phyloP scores from a whole-genome alignment of 2,888 invertebrate genomes.

The Tolmerus cingulatus region DNA sequence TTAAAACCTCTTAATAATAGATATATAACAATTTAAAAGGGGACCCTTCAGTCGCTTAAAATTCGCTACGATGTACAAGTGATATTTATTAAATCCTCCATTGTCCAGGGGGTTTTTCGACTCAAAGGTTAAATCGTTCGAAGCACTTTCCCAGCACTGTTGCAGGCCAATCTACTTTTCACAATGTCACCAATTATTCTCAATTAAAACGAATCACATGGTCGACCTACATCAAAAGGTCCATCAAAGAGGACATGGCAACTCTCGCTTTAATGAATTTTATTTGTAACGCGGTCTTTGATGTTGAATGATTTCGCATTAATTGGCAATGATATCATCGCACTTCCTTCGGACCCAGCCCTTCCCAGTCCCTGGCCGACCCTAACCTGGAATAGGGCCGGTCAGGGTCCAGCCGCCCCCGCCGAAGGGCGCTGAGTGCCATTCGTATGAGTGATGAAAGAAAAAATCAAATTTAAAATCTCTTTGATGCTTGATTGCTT shows the following conservation, averaged over 20 bases:
- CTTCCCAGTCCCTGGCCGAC: not conserved
- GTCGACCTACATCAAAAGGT: slow-evolving; percentile 28
- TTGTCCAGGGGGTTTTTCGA: not conserved
- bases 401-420: not conserved
- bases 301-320: slow-evolving; percentile 32
- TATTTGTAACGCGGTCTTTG: slow-evolving; percentile 31
- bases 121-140: not conserved
- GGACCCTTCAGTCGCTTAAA: not conserved
- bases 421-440: not conserved
- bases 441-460: slow-evolving; percentile 16
- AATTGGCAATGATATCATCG: slow-evolving; percentile 36
- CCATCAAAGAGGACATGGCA: slow-evolving; percentile 22
- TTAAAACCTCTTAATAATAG: not conserved
- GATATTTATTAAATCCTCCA: not conserved
- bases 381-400: not conserved
- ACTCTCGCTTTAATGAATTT: slow-evolving; percentile 37
- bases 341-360: not conserved
- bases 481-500: slow-evolving; percentile 35
- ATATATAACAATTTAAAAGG: not conserved
- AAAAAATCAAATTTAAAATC: slow-evolving; percentile 34
- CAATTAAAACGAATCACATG: slow-evolving; percentile 36
- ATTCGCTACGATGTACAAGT: not conserved
- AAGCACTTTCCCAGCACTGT: not conserved
- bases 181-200: slow-evolving; percentile 30
- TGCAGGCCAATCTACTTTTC: not conserved